Evolutionary conservation across 1,140 invertebrate genomes (phyloP).

Genomic region (Trigoniulus corallinus): DNA sequence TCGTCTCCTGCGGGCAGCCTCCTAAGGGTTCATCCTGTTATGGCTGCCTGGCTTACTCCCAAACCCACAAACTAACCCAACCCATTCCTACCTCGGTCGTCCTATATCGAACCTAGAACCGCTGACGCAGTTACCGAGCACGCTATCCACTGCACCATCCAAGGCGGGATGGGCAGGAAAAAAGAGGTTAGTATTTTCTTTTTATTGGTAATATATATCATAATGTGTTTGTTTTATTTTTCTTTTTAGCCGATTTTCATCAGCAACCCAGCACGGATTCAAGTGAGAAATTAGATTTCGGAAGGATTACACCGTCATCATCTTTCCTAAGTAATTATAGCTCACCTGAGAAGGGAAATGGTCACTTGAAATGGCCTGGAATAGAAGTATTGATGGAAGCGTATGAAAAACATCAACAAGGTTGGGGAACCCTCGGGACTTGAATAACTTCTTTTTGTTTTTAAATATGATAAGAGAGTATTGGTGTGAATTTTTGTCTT

Average conservation of each 20-base stretch:
- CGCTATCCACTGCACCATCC: no score
- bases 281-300: neutral
- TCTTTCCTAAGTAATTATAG: neutral
- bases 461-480: neutral
- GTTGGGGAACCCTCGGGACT: slow-evolving; percentile 14
- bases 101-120: no score
- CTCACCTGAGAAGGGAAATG: no score
- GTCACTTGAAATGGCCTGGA: slow-evolving; percentile 17
- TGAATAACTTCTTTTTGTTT: neutral
- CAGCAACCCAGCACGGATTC: no score
- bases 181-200: neutral
- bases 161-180: neutral
- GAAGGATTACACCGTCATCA: neutral
- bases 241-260: no score
- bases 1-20: no score
- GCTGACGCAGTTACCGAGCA: no score
- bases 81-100: no score
- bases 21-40: no score
- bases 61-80: no score
- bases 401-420: slow-evolving; percentile 25
- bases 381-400: slow-evolving; percentile 26
- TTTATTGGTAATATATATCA: neutral
- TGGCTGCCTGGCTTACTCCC: no score
- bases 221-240: no score
- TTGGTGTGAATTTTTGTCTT: neutral